Conservation (phyloP, 2,797 vertebrate species). For the Merluccius polli region DNA sequence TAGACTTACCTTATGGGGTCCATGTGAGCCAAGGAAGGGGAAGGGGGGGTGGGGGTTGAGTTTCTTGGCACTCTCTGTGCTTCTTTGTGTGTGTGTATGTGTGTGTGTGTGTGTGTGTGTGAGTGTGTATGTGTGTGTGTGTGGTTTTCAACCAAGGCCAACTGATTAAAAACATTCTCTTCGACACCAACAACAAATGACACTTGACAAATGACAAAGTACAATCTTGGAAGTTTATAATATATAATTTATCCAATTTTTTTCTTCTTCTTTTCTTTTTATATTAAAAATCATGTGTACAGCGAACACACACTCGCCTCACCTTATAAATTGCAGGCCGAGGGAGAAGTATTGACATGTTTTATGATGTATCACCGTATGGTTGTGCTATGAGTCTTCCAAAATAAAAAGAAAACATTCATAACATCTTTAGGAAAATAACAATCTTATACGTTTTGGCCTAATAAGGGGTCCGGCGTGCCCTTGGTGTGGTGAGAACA, state of each 20-base stretch:
- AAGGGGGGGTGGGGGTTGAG: slow-evolving; percentile 21
- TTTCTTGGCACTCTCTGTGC: background rate
- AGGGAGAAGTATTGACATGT: background rate
- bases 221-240: background rate
- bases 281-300: background rate
- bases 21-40: slow-evolving; percentile 39
- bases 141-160: background rate
- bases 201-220: background rate
- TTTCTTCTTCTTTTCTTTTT: background rate
- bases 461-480: background rate
- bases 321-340: background rate
- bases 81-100: background rate
- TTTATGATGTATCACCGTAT: background rate
- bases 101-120: background rate
- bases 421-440: background rate
- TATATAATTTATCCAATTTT: background rate
- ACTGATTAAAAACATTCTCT: background rate
- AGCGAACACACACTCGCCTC: background rate
- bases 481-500: background rate
- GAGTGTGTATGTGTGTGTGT: background rate
- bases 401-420: background rate
- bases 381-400: background rate
- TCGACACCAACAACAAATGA: background rate
- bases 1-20: slow-evolving; percentile 54
- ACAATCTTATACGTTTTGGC: background rate